Evolutionary conservation across 2,113 vertebrate genomes (phyloP).

Genomic region (Lamprologus lemairii): DNA sequence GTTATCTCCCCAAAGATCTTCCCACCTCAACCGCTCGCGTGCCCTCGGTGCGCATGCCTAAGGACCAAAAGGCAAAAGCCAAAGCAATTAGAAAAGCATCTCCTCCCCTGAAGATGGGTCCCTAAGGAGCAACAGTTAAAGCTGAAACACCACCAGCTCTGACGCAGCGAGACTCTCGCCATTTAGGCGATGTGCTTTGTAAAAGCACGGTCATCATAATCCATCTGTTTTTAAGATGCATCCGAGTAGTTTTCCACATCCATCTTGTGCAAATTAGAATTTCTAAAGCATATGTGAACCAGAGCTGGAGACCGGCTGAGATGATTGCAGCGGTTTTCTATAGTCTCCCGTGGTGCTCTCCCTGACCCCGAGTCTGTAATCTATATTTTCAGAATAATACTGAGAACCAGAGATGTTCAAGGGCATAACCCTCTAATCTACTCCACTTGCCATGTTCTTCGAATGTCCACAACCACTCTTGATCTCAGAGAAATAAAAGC

Average conservation of each 20-base stretch:
- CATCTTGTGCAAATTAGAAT: constrained; percentile 55
- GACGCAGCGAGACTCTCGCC: neutral
- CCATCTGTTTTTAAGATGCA: constrained; percentile 54
- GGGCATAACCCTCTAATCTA: constrained; percentile 67
- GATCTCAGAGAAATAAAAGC: constrained; percentile 15
- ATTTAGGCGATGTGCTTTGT: constrained; percentile 51
- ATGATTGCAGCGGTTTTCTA: constrained; percentile 59
- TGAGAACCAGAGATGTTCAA: constrained; percentile 53
- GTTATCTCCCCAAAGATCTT: constrained; percentile 7
- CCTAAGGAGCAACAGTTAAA: constrained; percentile 26
- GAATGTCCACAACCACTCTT: constrained; percentile 20
- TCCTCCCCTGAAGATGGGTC: constrained; percentile 38
- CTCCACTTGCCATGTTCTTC: constrained; percentile 45
- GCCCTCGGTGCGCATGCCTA: neutral
- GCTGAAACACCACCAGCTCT: neutral
- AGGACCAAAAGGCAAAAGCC: constrained; percentile 38
- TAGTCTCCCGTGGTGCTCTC: constrained; percentile 44
- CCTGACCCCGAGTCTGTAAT: constrained; percentile 51
- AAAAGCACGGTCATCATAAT: constrained; percentile 23
- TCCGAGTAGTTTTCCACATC: constrained; percentile 50
- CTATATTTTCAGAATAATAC: constrained; percentile 68
- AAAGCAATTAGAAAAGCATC: constrained; percentile 64
- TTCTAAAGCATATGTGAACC: constrained; percentile 44
- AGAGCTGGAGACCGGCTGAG: constrained; percentile 25
- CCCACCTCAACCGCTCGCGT: constrained; percentile 6